Evolutionary conservation across 2,113 vertebrate genomes (phyloP).

Genomic region (Leucosticte australis): DNA sequence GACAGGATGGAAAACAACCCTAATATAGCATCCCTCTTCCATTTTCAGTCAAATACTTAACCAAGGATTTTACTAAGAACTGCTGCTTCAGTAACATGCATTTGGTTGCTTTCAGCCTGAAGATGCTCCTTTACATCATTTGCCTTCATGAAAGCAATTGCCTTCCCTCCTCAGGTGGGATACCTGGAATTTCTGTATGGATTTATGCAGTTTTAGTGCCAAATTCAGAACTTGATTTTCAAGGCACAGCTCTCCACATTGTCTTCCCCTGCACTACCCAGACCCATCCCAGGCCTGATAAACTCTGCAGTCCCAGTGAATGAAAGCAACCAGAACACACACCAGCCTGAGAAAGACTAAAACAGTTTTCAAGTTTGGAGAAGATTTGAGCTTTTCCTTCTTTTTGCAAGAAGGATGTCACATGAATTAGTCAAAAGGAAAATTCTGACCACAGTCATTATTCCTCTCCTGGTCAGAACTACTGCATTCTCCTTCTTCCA

Average conservation of each 20-base stretch:
- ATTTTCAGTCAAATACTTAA: background rate
- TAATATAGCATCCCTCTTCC: background rate
- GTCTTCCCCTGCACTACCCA: accelerated
- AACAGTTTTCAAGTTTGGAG: background rate
- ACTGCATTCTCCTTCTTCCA: background rate
- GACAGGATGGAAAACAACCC: background rate
- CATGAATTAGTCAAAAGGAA: background rate
- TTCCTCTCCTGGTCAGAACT: background rate
- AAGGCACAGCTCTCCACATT: background rate
- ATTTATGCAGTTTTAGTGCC: background rate
- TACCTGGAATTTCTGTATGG: background rate
- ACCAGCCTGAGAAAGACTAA: background rate
- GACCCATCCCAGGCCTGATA: background rate
- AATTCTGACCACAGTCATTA: background rate
- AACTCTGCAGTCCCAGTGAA: background rate
- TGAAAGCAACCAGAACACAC: background rate
- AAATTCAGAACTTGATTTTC: background rate
- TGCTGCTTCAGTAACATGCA: background rate
- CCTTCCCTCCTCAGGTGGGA: background rate
- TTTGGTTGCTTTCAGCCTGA: slow-evolving; percentile 10
- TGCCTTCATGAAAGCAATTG: background rate
- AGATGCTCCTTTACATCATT: background rate
- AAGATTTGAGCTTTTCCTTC: background rate
- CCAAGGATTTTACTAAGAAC: background rate
- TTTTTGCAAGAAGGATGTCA: background rate